A percentile compares a stretch with the other conserved stretches of the same genome.
These are phyloP conservation scores for Hydrolagus affinis DNA, from an alignment of 2,113 vertebrate genomes.

Conservation along the genomic window DNA sequence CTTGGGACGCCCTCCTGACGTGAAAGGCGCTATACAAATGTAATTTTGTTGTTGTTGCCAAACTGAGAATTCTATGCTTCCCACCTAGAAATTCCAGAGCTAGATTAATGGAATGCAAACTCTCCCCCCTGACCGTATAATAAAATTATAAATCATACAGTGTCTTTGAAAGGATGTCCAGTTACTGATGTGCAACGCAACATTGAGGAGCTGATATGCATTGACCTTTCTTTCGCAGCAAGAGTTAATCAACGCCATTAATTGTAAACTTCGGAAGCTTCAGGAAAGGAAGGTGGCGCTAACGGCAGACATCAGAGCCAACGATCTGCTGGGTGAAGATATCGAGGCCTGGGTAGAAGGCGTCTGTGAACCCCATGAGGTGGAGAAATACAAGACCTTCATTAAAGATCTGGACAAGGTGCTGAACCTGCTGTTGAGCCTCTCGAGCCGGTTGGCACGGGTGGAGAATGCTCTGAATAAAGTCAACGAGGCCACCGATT, in stretches of 20 bases:
- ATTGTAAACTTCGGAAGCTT: slow-evolving; percentile 51
- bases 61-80: no score
- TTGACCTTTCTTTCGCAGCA: slow-evolving; percentile 40
- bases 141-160: no score
- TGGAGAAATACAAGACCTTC: slow-evolving; percentile 74
- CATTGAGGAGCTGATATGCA: not conserved
- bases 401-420: slow-evolving; percentile 84
- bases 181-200: no score
- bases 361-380: slow-evolving; percentile 64
- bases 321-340: slow-evolving; percentile 38
- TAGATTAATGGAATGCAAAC: no score
- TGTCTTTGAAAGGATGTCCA: no score
- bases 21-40: no score
- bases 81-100: no score
- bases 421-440: slow-evolving; percentile 74
- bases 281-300: slow-evolving; percentile 50
- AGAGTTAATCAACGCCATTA: slow-evolving; percentile 58
- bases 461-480: slow-evolving; percentile 73
- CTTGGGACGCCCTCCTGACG: no score
- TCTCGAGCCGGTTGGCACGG: slow-evolving; percentile 76
- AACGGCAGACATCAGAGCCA: slow-evolving; percentile 47
- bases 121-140: no score
- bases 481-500: slow-evolving; percentile 54
- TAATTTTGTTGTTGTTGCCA: no score
- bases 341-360: slow-evolving; percentile 54